Conservation (phyloP, 2,888 invertebrate species). For the Athripsodes cinereus region DNA sequence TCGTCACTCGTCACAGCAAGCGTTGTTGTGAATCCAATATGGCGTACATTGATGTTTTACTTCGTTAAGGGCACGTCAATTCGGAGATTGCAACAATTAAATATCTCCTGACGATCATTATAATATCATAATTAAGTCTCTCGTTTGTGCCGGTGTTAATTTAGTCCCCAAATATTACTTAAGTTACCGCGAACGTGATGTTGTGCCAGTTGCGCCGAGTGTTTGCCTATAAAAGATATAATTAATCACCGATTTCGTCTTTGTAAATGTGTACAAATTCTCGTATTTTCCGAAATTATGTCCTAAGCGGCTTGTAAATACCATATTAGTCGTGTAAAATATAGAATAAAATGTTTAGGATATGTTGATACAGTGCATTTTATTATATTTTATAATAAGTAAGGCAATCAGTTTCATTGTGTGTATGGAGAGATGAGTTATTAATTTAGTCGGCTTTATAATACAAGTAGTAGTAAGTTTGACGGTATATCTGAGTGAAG, state of each 20-base stretch:
- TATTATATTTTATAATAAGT: background rate
- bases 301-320: background rate
- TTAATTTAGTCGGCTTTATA: background rate
- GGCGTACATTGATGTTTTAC: constrained; percentile 57
- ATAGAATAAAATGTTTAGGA: background rate
- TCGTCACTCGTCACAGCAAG: constrained; percentile 53
- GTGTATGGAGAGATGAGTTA: background rate
- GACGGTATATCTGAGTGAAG: constrained; percentile 13
- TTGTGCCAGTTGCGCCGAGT: constrained; percentile 21
- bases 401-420: background rate
- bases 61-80: constrained; percentile 54
- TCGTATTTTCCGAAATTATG: constrained; percentile 4
- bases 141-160: background rate
- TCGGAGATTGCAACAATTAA: constrained; percentile 43
- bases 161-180: background rate
- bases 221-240: constrained; percentile 16
- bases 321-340: background rate
- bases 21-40: constrained; percentile 69
- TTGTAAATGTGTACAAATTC: constrained; percentile 10
- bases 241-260: constrained; percentile 14
- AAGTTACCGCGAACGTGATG: constrained; percentile 9
- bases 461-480: constrained; percentile 7
- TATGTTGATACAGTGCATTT: background rate
- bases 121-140: constrained; percentile 8
- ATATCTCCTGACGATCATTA: constrained; percentile 11